A percentile compares a stretch with the other conserved stretches of the same genome.
These are phyloP conservation scores for Macroteleia sp. DNA, from an alignment of 2,888 invertebrate species.

Conservation along the genomic window DNA sequence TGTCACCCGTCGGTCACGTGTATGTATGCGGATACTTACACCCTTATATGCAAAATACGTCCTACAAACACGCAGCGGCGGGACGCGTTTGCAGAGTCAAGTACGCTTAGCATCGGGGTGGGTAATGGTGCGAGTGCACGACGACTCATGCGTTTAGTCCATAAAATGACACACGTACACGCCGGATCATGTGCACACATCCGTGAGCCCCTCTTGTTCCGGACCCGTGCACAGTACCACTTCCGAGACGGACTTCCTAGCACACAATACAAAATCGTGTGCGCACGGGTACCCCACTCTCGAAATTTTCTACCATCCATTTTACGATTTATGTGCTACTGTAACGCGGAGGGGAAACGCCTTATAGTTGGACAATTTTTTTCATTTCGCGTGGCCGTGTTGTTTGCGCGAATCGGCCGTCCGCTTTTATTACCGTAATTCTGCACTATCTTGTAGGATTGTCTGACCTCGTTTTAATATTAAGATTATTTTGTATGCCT, in stretches of 20 bases:
- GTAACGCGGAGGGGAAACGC: not conserved
- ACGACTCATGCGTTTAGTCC: constrained; percentile 31
- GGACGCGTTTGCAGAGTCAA: constrained; percentile 1
- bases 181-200: constrained; percentile 34
- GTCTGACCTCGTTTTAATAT: constrained; percentile 23
- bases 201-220: constrained; percentile 39
- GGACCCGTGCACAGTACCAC: constrained; percentile 58
- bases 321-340: constrained; percentile 29
- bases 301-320: constrained; percentile 33
- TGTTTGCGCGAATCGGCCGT: constrained; percentile 11
- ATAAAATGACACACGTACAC: constrained; percentile 47
- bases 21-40: constrained; percentile 32
- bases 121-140: constrained; percentile 53
- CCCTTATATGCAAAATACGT: constrained; percentile 50
- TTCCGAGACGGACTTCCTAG: constrained; percentile 66
- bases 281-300: constrained; percentile 50
- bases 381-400: constrained; percentile 18
- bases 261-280: constrained; percentile 52
- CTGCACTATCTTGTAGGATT: constrained; percentile 10
- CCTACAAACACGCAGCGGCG: constrained; percentile 12
- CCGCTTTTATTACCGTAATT: constrained; percentile 27
- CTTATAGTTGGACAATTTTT: constrained; percentile 37
- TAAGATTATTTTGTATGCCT: not conserved
- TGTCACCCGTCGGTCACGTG: constrained; percentile 12
- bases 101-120: constrained; percentile 41